Evolutionary conservation across 2,888 invertebrate species (phyloP).

Genomic region (Nomada hirtipes): DNA sequence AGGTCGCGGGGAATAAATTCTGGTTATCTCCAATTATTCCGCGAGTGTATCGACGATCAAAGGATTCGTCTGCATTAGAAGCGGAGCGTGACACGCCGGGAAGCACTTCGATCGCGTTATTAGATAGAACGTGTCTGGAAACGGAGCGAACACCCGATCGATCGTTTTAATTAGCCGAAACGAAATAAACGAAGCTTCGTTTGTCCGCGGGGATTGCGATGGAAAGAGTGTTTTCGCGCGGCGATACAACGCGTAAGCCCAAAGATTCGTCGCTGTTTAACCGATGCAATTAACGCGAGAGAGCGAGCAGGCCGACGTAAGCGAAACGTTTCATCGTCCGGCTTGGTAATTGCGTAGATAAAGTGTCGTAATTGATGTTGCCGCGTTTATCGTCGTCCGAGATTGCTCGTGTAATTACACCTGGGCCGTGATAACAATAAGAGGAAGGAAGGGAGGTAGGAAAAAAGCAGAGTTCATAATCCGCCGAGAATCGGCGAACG

Average conservation of each 20-base stretch:
- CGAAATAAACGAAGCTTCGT: constrained; percentile 34
- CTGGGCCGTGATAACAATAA: constrained; percentile 46
- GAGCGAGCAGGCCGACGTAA: not conserved
- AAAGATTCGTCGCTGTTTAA: constrained; percentile 39
- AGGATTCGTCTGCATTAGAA: constrained; percentile 58
- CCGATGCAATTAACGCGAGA: constrained; percentile 40
- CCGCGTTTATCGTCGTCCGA: constrained; percentile 53
- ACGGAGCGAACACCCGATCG: constrained; percentile 61
- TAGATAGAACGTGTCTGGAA: constrained; percentile 68
- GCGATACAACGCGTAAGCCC: not conserved
- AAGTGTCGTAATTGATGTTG: constrained; percentile 58
- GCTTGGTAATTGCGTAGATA: constrained; percentile 56
- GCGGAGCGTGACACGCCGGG: constrained; percentile 2
- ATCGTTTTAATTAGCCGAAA: constrained; percentile 70
- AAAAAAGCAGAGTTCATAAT: constrained; percentile 35
- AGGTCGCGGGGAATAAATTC: constrained; percentile 75
- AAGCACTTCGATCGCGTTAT: constrained; percentile 50
- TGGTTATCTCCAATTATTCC: constrained; percentile 74
- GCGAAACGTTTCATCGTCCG: constrained; percentile 42
- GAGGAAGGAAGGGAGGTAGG: constrained; percentile 1
- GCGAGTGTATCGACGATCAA: constrained; percentile 64
- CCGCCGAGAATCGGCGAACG: constrained; percentile 18
- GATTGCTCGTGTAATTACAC: constrained; percentile 55
- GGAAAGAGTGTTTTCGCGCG: constrained; percentile 5
- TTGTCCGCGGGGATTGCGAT: not conserved